Conservation (phyloP, 2,888 invertebrate genomes). For the Dichetophora obliterata region DNA sequence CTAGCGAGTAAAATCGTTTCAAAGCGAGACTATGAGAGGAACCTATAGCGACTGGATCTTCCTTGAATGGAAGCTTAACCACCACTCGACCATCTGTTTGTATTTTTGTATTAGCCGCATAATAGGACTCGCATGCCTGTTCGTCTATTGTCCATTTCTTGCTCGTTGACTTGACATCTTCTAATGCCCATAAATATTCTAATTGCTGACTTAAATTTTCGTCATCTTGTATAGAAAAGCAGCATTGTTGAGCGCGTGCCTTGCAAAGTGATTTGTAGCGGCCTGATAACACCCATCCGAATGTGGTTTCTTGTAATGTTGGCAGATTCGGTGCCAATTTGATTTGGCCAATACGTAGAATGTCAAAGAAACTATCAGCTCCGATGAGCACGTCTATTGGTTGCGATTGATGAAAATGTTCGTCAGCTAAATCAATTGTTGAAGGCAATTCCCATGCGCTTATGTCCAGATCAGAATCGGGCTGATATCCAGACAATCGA, state of each 20-base stretch:
- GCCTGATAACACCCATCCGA: conserved; percentile 20
- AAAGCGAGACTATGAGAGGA: too few relatives aligned
- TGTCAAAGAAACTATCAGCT: conserved; percentile 18
- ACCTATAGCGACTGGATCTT: too few relatives aligned
- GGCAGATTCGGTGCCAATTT: conserved; percentile 3
- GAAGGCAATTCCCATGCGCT: conserved; percentile 18
- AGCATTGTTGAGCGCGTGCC: not conserved
- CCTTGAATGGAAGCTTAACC: too few relatives aligned
- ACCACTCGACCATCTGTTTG: too few relatives aligned
- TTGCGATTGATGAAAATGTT: conserved; percentile 22
- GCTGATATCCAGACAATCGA: conserved; percentile 1
- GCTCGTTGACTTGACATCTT: not conserved
- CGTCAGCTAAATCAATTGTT: conserved; percentile 35
- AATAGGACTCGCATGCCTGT: not conserved
- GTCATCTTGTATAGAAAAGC: not conserved
- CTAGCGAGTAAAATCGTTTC: too few relatives aligned
- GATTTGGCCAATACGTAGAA: conserved; percentile 21
- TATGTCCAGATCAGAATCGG: not conserved
- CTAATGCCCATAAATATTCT: too few relatives aligned
- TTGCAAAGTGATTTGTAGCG: conserved; percentile 9
- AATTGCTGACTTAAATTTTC: not conserved
- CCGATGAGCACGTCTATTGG: conserved; percentile 20
- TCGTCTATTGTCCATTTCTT: not conserved
- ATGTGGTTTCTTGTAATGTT: conserved; percentile 24
- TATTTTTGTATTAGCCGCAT: too few relatives aligned